phyloP scores from a whole-genome alignment of 2,797 vertebrate genomes.

The Lacerta bilineata region DNA sequence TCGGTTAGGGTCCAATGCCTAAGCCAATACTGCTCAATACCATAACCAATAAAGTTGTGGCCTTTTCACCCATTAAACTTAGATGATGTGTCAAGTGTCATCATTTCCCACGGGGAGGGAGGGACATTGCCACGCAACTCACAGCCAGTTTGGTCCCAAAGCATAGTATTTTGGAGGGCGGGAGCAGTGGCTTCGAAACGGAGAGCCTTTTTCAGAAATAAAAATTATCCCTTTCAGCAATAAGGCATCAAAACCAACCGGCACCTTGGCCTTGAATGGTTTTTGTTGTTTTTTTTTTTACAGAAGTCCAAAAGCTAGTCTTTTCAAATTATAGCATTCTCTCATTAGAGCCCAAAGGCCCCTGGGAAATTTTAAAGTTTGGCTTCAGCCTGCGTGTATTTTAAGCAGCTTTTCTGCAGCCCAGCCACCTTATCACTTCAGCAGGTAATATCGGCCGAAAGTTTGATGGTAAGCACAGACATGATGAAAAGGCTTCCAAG shows the following conservation, averaged over 20 bases:
- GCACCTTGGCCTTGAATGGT: background rate
- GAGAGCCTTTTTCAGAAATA: background rate
- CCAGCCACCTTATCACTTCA: background rate
- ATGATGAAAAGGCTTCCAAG: background rate
- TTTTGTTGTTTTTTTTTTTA: background rate
- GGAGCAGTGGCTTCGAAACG: too few species aligned
- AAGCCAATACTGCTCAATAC: too few species aligned
- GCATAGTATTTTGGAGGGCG: background rate
- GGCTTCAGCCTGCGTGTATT: background rate
- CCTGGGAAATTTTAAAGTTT: background rate
- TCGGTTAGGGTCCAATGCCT: too few species aligned
- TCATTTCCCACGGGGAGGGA: too few species aligned
- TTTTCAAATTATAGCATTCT: background rate
- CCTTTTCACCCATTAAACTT: too few species aligned
- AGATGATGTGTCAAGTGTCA: too few species aligned
- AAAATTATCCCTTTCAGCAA: background rate
- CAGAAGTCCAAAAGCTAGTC: background rate
- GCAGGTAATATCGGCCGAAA: background rate
- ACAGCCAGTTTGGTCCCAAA: background rate
- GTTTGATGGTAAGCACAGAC: background rate
- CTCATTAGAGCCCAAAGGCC: conserved; percentile 11
- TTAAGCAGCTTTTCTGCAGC: background rate
- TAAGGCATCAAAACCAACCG: background rate
- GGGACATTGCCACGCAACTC: background rate
- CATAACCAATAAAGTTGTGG: too few species aligned